A percentile compares a stretch with the other conserved stretches of the same genome.
Evolutionary conservation across 2,888 invertebrate genomes (phyloP).

Genomic region (Brachyptera risi): DNA sequence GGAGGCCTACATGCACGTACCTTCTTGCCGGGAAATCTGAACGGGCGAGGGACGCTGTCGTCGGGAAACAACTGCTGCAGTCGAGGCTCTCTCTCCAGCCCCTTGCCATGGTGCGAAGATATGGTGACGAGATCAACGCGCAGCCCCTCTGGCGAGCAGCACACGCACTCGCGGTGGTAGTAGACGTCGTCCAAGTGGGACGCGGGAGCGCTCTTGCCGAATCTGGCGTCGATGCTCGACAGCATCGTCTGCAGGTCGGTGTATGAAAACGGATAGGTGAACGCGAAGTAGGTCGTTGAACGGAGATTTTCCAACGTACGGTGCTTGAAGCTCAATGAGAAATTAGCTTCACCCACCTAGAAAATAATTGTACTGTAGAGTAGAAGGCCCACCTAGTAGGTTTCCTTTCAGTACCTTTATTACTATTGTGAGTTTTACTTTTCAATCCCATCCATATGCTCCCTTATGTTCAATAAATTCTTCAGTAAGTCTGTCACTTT

Average conservation of each 20-base stretch:
- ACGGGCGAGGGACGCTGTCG: conserved; percentile 59
- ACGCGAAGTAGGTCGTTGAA: conserved; percentile 79
- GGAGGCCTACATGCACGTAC: no score
- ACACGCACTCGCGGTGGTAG: conserved; percentile 75
- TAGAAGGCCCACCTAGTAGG: no score
- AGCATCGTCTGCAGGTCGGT: conserved; percentile 73
- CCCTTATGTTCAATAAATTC: no score
- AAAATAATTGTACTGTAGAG: no score
- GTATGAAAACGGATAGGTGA: conserved; percentile 88
- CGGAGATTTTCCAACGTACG: conserved; percentile 64
- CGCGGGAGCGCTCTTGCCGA: conserved; percentile 38
- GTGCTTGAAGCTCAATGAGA: conserved; percentile 70
- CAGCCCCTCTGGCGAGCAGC: conserved; percentile 71
- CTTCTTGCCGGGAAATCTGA: conserved; percentile 73
- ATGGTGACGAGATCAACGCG: conserved; percentile 80
- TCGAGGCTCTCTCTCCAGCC: conserved; percentile 64
- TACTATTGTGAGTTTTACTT: no score
- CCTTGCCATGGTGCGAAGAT: conserved; percentile 73
- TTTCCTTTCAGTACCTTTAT: no score
- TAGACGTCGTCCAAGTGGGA: conserved; percentile 64
- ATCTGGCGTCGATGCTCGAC: conserved; percentile 60
- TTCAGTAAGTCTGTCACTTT: no score
- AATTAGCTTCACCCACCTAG: conserved; percentile 67
- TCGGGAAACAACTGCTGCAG: conserved; percentile 72
- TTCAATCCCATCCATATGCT: no score